Conservation (phyloP, 2,797 vertebrate species). For the Pipistrellus nathusii region DNA sequence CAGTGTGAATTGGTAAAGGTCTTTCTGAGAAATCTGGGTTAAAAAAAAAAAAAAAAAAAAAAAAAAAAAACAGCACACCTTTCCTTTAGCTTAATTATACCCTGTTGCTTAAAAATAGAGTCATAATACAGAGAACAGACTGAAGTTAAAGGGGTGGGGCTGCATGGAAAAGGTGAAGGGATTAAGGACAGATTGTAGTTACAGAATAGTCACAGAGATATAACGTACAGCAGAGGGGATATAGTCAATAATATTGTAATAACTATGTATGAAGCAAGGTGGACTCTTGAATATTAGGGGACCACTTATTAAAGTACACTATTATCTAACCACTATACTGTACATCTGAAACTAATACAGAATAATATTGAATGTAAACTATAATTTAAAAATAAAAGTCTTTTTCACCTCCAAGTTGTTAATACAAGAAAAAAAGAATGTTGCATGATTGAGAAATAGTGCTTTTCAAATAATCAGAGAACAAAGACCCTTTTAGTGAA, state of each 20-base stretch:
- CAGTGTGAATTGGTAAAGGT: background rate
- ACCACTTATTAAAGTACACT: background rate
- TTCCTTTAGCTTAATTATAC: background rate
- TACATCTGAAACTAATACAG: background rate
- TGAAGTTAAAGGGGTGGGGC: background rate
- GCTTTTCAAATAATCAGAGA: constrained; percentile 23
- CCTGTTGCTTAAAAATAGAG: background rate
- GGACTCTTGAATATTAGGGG: background rate
- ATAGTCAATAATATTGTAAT: background rate
- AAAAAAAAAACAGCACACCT: background rate
- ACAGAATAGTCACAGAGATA: background rate
- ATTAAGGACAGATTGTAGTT: background rate
- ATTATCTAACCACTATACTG: background rate
- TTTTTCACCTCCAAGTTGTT: background rate
- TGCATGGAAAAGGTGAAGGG: background rate
- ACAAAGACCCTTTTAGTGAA: background rate
- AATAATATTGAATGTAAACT: background rate
- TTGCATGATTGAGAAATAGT: background rate
- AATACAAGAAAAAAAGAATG: background rate
- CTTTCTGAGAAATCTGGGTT: background rate
- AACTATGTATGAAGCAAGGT: background rate
- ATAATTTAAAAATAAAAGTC: background rate
- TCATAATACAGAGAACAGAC: background rate
- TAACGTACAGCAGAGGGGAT: background rate
- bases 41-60: background rate